Percentiles rank a stretch among this genome's conserved stretches.
These are phyloP conservation scores for Calidris pugnax DNA, from an alignment of 2,113 vertebrate genomes.

Conservation along the genomic window DNA sequence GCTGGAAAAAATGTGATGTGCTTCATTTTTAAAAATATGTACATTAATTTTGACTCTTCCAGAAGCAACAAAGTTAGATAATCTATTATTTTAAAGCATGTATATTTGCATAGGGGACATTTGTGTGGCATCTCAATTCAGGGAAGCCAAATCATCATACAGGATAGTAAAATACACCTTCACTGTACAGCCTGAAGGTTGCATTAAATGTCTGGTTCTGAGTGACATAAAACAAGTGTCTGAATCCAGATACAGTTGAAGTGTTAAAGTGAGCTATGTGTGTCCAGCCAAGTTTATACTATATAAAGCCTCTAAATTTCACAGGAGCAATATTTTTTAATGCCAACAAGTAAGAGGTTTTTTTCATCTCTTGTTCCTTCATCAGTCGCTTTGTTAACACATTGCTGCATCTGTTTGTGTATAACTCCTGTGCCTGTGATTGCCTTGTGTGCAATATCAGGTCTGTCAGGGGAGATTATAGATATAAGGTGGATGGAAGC, in stretches of 20 bases:
- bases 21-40: not conserved
- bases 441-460: not conserved
- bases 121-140: not conserved
- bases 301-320: not conserved
- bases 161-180: not conserved
- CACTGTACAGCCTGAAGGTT: not conserved
- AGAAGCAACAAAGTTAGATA: not conserved
- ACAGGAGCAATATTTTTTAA: not conserved
- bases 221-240: not conserved
- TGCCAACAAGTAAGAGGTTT: not conserved
- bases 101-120: not conserved
- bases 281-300: not conserved
- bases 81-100: not conserved
- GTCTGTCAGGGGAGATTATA: not conserved
- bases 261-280: not conserved
- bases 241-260: not conserved
- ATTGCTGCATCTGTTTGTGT: not conserved
- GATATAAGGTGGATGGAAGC: not conserved
- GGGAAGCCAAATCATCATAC: not conserved
- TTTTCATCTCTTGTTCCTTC: not conserved
- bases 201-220: not conserved
- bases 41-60: not conserved
- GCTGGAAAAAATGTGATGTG: not conserved
- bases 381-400: not conserved
- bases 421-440: not conserved